Evolutionary conservation across 2,113 vertebrate genomes (phyloP).

Genomic region (Lagenorhynchus albirostris): DNA sequence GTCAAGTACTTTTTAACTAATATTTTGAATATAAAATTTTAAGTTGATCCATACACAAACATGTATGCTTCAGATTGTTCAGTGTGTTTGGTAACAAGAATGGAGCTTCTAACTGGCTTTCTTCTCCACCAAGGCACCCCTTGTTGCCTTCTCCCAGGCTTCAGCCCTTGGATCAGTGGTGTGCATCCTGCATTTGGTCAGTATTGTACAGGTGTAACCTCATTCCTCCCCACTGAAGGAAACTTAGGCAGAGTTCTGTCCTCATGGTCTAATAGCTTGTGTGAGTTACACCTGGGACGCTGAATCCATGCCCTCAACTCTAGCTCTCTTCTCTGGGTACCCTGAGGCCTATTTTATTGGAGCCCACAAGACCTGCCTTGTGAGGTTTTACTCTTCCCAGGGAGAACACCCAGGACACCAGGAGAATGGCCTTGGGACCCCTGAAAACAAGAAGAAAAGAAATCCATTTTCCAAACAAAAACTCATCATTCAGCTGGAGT

Average conservation of each 20-base stretch:
- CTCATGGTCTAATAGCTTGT: neutral
- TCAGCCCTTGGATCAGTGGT: neutral
- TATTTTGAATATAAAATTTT: constrained; percentile 6
- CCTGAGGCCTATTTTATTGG: neutral
- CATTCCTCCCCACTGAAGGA: neutral
- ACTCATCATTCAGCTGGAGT: neutral
- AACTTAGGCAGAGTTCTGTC: neutral
- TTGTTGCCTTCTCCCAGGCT: neutral
- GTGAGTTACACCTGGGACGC: neutral
- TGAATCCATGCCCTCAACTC: neutral
- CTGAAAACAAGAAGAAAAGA: neutral
- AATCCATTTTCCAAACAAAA: neutral
- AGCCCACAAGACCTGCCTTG: neutral
- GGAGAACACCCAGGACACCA: neutral
- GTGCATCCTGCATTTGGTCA: neutral
- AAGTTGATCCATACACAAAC: neutral
- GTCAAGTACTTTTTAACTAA: neutral
- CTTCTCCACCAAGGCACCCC: neutral
- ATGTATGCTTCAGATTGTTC: neutral
- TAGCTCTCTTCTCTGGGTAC: neutral
- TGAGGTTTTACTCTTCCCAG: neutral
- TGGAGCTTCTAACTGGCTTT: neutral
- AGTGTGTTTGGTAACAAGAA: neutral
- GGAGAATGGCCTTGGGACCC: neutral
- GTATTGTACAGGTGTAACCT: neutral